phyloP scores from a whole-genome alignment of 2,113 vertebrate genomes.

The Eretmochelys imbricata region DNA sequence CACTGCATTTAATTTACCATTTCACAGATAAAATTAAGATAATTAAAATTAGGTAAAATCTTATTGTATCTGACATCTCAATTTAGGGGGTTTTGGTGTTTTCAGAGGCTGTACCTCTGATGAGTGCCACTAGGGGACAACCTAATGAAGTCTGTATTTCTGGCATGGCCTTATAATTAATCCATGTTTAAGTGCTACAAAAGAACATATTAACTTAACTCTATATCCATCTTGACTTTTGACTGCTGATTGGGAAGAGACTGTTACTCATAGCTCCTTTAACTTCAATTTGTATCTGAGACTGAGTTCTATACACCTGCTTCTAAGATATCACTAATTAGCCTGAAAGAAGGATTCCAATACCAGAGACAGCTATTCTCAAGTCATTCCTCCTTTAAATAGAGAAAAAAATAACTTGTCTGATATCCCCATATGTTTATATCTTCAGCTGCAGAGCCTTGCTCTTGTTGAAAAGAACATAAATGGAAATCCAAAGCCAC shows the following conservation, averaged over 20 bases:
- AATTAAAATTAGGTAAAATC: neutral
- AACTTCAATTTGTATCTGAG: neutral
- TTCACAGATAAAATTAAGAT: neutral
- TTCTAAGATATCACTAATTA: neutral
- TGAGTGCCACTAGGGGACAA: neutral
- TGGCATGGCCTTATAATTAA: neutral
- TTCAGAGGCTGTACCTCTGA: neutral
- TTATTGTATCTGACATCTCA: rapidly evolving
- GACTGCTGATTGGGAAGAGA: neutral
- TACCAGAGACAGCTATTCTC: neutral
- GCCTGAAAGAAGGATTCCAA: neutral
- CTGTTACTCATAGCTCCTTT: neutral
- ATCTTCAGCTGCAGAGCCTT: neutral
- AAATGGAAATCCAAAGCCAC: neutral
- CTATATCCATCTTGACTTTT: neutral
- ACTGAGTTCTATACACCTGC: neutral
- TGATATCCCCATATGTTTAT: neutral
- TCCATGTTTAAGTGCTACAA: neutral
- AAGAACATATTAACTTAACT: neutral
- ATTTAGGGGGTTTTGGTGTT: neutral
- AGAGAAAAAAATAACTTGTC: neutral
- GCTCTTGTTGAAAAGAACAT: neutral
- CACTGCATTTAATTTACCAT: neutral
- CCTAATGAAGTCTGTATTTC: neutral
- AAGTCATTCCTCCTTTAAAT: neutral